Base-by-base conservation (phyloP, 1,140 invertebrate species). In the Euborellia annulipes region DNA sequence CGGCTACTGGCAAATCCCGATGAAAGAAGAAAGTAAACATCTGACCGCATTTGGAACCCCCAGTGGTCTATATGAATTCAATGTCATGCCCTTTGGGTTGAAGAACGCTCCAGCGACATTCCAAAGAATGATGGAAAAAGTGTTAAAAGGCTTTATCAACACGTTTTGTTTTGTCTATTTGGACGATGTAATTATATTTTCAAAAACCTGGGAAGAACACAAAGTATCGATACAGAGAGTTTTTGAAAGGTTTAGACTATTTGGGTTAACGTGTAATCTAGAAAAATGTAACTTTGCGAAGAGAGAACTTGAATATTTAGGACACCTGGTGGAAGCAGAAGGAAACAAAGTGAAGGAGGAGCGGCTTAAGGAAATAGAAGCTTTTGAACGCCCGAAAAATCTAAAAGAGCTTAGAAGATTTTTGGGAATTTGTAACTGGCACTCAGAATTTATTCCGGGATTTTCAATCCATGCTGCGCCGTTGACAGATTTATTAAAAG, bases 1-100 rank as follows among this genome's bases (percentile, higher is more conserved):
- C 18, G 69, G 64, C 0, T 71, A 65, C 46, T 61, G 54, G 54
- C 64, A 71, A 47, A 50, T 68, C n/a, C 43, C 57, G n/a, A 45
- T 69, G 6, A 48, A 58, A 7, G 23, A 41, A 32, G 36, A 51
- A 2, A 52, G 60, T 49, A 56, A 46, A 17, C 36, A 48, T 3
- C 68, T 66, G 42, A 52, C 54, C n/a, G 52, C 49, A 2, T 59
- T 59, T 45, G 42, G 46, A 11, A 56, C 54, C n/a, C 46, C 49
- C 2, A 43, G 46, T 20, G 54, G 51, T 8, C 58, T 59, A 8
- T 58, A 51, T 38, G 55, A 59, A 48, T 60, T 51, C 43, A 18
- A 50, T 4, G 23, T 51, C 32, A 54, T 58, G 50, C 55, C 57
- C 4, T 53, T 59, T 42, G 59, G 62, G 3, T 27, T 59, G 17